A percentile compares a stretch with the other conserved stretches of the same genome.
Conservation (phyloP, 64 coral and sea anemone species). For the Exaiptasia diaphana region DNA sequence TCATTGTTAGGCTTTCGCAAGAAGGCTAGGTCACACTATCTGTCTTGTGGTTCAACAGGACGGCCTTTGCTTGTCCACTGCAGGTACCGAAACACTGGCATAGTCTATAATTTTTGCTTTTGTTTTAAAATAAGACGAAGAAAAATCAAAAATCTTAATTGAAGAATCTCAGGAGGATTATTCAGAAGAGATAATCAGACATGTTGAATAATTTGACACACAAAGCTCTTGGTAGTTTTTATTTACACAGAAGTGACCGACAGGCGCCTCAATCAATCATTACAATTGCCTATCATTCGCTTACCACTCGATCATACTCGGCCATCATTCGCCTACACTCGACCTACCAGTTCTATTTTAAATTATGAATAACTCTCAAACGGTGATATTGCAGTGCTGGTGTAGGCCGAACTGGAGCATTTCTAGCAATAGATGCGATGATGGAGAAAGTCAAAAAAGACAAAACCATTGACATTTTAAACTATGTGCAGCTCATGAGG, state of each 20-base stretch:
- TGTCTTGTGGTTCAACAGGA: neutral
- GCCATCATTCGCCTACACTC: neutral
- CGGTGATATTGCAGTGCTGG: neutral
- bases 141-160: neutral
- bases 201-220: neutral
- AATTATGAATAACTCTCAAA: neutral
- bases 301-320: neutral
- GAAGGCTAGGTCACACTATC: conserved; percentile 26
- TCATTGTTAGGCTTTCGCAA: conserved; percentile 33
- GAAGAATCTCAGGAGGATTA: neutral
- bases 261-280: too few species aligned
- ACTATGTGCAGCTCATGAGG: neutral
- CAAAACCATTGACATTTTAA: neutral
- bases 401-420: neutral
- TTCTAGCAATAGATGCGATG: neutral
- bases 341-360: neutral
- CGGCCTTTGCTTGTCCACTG: conserved; percentile 52
- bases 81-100: conserved; percentile 44
- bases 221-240: too few species aligned
- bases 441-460: neutral
- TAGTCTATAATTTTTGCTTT: neutral
- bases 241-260: too few species aligned
- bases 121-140: neutral
- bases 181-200: neutral
- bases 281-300: neutral